Evolutionary conservation across 1,140 invertebrate species (phyloP), one percentile per base, ranked within the genome.

Genomic region (Drosophila mojavensis): DNA sequence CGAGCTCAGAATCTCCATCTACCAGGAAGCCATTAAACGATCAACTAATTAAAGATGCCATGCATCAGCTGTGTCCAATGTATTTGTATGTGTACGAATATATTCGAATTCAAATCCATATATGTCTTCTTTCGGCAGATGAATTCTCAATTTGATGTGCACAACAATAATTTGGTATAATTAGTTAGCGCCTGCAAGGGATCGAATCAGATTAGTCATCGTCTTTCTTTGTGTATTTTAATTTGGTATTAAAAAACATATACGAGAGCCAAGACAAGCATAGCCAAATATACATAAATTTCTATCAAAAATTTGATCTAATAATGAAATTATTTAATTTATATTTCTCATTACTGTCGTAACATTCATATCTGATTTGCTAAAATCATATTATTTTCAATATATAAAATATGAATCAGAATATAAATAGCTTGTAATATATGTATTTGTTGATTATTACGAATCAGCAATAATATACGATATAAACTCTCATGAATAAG

Each of bases 11-110:
- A 17, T 24, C 43, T 33, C 33, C 63, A 24, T 59, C 55, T 67
- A 79, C 83, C 83, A 89, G 83, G 83, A 88, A 88, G 84, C 80
- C 68, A 83, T 88, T 75, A 88, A 86, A 72, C 53, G 71, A 89
- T 88, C 79, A 83, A 83, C 83, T 78, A 86, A 86, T 79, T 79
- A 79, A 75, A 75, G 53, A 79, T 76, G 79, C 64, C 70, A 63
- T 39, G 60, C 71, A 84, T 72, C 73, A 63, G 48, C 15, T 61
- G 24, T 43, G 28, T 26, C 45, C 41, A 39, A 39, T 36, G 43
- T 41, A 66, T 15, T 50, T 33, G 33, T 17, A 54, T 62, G 66
- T 51, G 67, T 61, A 71, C 20, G 20, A 24, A 24, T 24, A 45
- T 10, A 56, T 71, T 45, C 45, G 65, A 45, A 59, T 62, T 63